Percentiles rank a stretch among this genome's conserved stretches.
Conservation (phyloP, 1,140 invertebrate species). For the Sweltsa coloradensis region DNA sequence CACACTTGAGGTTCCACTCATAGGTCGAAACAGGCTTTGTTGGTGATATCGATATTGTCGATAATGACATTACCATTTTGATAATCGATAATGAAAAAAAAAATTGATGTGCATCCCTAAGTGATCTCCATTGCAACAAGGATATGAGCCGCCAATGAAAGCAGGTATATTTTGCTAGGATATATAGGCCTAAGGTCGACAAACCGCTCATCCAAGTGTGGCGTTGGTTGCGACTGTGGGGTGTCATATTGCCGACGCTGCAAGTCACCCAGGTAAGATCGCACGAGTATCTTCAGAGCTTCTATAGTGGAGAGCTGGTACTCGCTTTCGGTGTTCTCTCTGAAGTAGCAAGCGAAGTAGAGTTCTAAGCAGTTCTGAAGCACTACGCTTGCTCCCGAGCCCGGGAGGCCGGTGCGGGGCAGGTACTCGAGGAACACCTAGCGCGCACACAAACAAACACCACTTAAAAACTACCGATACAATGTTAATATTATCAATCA, state of each 20-base stretch:
- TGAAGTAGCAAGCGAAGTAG: constrained; percentile 28
- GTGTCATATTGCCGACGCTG: constrained; percentile 18
- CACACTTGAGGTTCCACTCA: no score
- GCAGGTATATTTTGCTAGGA: no score
- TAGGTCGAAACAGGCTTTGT: no score
- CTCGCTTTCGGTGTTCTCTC: constrained; percentile 19
- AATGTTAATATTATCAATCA: not conserved
- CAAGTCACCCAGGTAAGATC: constrained; percentile 39
- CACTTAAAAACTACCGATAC: not conserved
- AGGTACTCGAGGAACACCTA: constrained; percentile 42
- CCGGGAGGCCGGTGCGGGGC: constrained; percentile 39
- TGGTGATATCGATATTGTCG: no score
- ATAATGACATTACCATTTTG: no score
- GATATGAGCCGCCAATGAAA: no score
- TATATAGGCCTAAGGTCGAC: no score
- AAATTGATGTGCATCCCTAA: no score
- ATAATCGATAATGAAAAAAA: no score
- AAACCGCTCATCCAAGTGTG: no score
- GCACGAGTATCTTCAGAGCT: constrained; percentile 38
- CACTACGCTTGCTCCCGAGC: constrained; percentile 34
- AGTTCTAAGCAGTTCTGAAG: constrained; percentile 31
- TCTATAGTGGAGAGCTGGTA: constrained; percentile 31
- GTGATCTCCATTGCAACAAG: no score
- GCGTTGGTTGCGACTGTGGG: not conserved
- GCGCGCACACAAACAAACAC: constrained; percentile 10